Percentiles rank a stretch among this genome's conserved stretches.
phyloP scores from a whole-genome alignment of 2,797 vertebrate species.

The Sphenodon punctatus region DNA sequence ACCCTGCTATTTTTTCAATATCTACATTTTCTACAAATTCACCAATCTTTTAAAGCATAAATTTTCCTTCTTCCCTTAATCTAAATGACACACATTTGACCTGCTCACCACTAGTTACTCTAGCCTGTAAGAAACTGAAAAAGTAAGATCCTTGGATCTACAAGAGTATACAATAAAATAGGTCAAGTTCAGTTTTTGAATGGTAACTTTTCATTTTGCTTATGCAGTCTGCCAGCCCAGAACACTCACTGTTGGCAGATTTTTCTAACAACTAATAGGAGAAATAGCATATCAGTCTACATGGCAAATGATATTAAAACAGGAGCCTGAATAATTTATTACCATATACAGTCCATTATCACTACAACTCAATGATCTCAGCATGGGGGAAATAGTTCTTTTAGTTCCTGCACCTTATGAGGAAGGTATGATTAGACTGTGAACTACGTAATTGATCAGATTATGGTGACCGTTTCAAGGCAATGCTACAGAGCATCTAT shows the following conservation, averaged over 20 bases:
- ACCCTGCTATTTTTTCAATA: not conserved
- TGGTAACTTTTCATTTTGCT: not conserved
- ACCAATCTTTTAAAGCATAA: no score
- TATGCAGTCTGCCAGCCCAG: not conserved
- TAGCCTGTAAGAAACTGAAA: no score
- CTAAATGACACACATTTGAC: no score
- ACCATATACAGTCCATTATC: not conserved
- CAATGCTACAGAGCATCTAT: not conserved
- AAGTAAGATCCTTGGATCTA: no score
- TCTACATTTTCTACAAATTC: not conserved
- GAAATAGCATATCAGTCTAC: not conserved
- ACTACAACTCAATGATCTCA: not conserved
- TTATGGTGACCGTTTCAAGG: no score
- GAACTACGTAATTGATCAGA: not conserved
- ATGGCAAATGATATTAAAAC: constrained; percentile 1
- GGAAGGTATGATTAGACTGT: not conserved
- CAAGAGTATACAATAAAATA: no score
- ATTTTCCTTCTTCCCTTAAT: no score
- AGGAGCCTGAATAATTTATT: not conserved
- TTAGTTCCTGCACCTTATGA: not conserved
- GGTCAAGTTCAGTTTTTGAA: not conserved
- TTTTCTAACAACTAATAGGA: not conserved
- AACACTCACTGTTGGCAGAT: not conserved
- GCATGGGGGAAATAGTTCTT: not conserved
- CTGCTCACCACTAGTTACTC: no score